phyloP scores from a whole-genome alignment of 2,797 vertebrate genomes.

The Naso thynnoides region DNA sequence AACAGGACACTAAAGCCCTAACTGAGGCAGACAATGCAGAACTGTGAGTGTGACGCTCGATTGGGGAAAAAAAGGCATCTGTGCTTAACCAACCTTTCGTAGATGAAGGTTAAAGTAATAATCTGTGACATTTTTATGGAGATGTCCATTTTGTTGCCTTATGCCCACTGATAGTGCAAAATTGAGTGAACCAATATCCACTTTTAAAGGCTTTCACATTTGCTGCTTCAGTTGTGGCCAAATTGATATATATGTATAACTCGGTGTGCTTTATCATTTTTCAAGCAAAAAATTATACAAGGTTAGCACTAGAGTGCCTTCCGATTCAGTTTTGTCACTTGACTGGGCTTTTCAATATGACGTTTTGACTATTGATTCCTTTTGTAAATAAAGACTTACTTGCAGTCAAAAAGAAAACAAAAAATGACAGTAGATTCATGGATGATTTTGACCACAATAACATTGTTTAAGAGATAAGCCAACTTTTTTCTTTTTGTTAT shows the following conservation, averaged over 20 bases:
- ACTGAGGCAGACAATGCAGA: slow-evolving; percentile 26
- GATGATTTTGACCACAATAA: no score
- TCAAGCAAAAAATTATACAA: neutral
- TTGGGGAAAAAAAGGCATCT: slow-evolving; percentile 1
- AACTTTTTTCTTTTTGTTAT: no score
- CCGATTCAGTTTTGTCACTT: no score
- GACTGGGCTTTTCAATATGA: no score
- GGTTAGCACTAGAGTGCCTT: no score
- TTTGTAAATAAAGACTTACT: no score
- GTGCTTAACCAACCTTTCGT: slow-evolving; percentile 23
- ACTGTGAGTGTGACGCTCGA: slow-evolving; percentile 2
- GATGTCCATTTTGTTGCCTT: slow-evolving; percentile 22
- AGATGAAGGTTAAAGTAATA: slow-evolving; percentile 25
- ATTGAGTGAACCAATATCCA: neutral
- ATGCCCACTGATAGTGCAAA: neutral
- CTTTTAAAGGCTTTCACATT: neutral
- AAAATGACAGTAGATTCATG: no score
- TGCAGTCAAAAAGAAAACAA: no score
- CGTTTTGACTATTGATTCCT: no score
- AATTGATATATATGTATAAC: neutral
- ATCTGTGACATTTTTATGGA: slow-evolving; percentile 22
- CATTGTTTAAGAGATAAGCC: no score
- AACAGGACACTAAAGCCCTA: slow-evolving; percentile 23
- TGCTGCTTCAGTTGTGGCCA: neutral
- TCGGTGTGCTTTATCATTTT: neutral